These are phyloP conservation scores for Planococcus citri DNA, from an alignment of 1,140 invertebrate genomes.

Conservation along the genomic window DNA sequence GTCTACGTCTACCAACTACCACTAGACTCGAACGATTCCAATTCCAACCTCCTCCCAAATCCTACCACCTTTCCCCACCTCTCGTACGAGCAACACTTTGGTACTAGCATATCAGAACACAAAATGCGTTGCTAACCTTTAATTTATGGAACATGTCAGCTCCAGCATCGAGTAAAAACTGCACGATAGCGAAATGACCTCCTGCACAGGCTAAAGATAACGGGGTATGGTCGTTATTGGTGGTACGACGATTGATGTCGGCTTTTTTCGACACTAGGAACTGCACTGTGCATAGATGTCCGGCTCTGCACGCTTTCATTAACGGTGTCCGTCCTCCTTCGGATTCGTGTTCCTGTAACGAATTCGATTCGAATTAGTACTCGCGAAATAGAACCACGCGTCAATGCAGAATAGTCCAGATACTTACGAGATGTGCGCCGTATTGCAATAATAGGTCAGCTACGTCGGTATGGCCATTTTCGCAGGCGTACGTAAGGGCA, in stretches of 20 bases:
- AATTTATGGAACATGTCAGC: constrained; percentile 93
- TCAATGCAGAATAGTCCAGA: background rate
- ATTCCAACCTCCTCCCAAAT: too few species aligned
- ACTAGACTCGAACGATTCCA: too few species aligned
- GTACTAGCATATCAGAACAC: too few species aligned
- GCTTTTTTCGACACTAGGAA: constrained; percentile 88
- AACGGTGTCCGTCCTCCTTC: constrained; percentile 88
- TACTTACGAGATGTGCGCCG: constrained; percentile 68
- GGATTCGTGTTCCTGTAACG: constrained; percentile 68
- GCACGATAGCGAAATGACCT: constrained; percentile 84
- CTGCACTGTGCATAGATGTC: constrained; percentile 96
- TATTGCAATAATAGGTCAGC: constrained; percentile 73
- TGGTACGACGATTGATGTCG: constrained; percentile 86
- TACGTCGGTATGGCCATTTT: constrained; percentile 92
- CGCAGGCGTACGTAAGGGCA: constrained; percentile 92
- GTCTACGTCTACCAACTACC: too few species aligned
- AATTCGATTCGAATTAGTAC: background rate
- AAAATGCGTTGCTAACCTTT: too few species aligned
- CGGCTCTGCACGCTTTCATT: constrained; percentile 98
- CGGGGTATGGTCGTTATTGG: constrained; percentile 96
- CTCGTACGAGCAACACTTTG: too few species aligned
- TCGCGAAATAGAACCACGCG: background rate
- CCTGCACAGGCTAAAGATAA: constrained; percentile 93
- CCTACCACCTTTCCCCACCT: too few species aligned
- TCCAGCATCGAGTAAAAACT: constrained; percentile 73